Percentiles rank a stretch among this genome's conserved stretches.
Conservation (phyloP, 2,113 vertebrate genomes). For the Machaerirhynchus nigripectus region DNA sequence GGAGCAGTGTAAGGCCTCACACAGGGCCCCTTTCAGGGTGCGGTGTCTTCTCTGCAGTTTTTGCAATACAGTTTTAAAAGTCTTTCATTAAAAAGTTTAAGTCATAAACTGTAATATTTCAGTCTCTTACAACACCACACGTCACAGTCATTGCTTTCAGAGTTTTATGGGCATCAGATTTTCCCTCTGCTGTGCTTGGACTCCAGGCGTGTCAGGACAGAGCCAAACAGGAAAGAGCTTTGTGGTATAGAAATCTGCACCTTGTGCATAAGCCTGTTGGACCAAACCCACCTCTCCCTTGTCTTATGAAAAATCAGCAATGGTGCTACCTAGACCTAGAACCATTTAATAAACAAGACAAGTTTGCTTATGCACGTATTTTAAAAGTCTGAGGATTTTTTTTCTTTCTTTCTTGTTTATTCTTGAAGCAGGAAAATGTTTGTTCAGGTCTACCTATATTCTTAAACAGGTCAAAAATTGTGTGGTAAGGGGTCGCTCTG, state of each 20-base stretch:
- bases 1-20: too few species aligned
- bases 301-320: neutral
- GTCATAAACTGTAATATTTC: too few species aligned
- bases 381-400: neutral
- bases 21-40: too few species aligned
- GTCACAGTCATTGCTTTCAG: neutral
- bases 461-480: neutral
- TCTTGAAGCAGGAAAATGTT: neutral
- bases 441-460: neutral
- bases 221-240: neutral
- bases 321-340: neutral
- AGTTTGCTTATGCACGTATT: neutral
- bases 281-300: accelerated
- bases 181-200: neutral
- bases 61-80: too few species aligned
- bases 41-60: too few species aligned
- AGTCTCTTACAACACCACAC: too few species aligned
- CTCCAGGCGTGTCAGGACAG: neutral
- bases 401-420: neutral
- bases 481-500: neutral
- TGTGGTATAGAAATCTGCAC: neutral
- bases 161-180: neutral
- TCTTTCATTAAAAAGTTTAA: too few species aligned
- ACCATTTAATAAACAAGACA: neutral
- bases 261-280: neutral